Percentiles rank a stretch among this genome's conserved stretches.
These are phyloP conservation scores for Cheirogaleus major DNA, from an alignment of 2,797 vertebrate species.

Conservation along the genomic window DNA sequence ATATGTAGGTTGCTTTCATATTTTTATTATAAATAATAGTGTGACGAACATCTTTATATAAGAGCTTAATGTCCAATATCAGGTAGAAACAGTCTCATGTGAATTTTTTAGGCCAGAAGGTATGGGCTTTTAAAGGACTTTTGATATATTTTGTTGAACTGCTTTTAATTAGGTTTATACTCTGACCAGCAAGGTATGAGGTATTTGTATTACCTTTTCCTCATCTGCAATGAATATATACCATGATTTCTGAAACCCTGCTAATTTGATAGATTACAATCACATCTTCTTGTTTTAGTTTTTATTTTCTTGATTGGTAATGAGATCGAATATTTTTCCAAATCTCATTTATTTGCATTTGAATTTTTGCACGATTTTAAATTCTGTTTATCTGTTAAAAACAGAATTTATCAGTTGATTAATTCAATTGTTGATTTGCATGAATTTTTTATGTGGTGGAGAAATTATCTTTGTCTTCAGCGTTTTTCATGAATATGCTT, in stretches of 20 bases:
- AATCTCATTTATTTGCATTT: slow-evolving; percentile 61
- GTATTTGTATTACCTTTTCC: neutral
- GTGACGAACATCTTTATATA: neutral
- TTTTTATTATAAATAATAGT: neutral
- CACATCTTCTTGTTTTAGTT: slow-evolving; percentile 34
- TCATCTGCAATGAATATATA: neutral
- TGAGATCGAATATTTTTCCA: slow-evolving; percentile 58
- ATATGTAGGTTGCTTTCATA: neutral
- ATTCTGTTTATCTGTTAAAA: slow-evolving; percentile 44
- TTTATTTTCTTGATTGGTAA: slow-evolving; percentile 55
- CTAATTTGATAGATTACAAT: slow-evolving; percentile 61
- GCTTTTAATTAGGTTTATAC: neutral
- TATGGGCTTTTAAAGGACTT: slow-evolving; percentile 31
- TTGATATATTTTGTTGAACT: slow-evolving; percentile 17
- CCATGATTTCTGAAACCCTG: slow-evolving; percentile 24
- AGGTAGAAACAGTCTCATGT: neutral
- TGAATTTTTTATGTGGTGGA: neutral
- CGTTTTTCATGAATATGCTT: neutral
- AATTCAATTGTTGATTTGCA: slow-evolving; percentile 58
- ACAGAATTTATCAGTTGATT: slow-evolving; percentile 60
- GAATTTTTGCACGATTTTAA: slow-evolving; percentile 36
- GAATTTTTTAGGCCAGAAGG: neutral
- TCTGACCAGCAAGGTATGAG: neutral
- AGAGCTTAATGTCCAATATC: neutral
- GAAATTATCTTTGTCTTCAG: slow-evolving; percentile 36